A percentile compares a stretch with the other conserved stretches of the same genome.
Conservation (phyloP, 2,888 invertebrate genomes). For the Hirtodrosophila trivittata region DNA sequence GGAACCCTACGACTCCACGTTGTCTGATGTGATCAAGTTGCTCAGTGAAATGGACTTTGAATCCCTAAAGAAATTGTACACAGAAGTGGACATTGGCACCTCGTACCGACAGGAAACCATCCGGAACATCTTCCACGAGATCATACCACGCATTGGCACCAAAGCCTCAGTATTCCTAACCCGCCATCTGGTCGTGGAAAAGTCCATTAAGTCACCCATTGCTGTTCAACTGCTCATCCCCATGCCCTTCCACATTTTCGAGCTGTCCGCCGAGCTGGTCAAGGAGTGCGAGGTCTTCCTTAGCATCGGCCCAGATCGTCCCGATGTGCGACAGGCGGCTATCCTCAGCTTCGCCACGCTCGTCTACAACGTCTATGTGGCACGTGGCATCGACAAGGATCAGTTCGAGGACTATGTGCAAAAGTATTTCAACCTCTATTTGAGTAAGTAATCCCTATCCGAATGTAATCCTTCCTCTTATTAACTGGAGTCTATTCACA, state of each 20-base stretch:
- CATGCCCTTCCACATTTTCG: slow-evolving; percentile 89
- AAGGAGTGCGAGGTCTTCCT: slow-evolving; percentile 86
- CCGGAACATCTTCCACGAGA: slow-evolving; percentile 89
- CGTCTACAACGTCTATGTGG: slow-evolving; percentile 86
- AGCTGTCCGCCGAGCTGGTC: slow-evolving; percentile 85
- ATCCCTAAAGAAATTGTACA: slow-evolving; percentile 84
- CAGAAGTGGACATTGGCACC: slow-evolving; percentile 87
- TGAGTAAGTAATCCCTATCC: slow-evolving; percentile 84
- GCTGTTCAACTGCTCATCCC: slow-evolving; percentile 88
- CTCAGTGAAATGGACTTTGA: slow-evolving; percentile 83
- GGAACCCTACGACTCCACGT: slow-evolving; percentile 83
- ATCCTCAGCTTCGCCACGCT: slow-evolving; percentile 89
- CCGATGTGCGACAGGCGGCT: slow-evolving; percentile 87
- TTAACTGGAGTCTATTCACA: slow-evolving; percentile 60
- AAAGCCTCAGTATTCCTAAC: slow-evolving; percentile 87
- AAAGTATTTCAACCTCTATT: slow-evolving; percentile 89
- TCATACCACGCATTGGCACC: slow-evolving; percentile 89
- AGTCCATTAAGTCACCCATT: slow-evolving; percentile 87
- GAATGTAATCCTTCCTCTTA: neutral
- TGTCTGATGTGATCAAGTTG: slow-evolving; percentile 82
- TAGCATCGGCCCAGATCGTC: slow-evolving; percentile 82
- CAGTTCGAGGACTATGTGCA: slow-evolving; percentile 89
- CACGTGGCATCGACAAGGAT: slow-evolving; percentile 86
- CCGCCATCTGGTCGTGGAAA: slow-evolving; percentile 86
- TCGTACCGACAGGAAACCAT: slow-evolving; percentile 90